Base-by-base conservation (phyloP, 2,113 vertebrate genomes). In the Rana temporaria region DNA sequence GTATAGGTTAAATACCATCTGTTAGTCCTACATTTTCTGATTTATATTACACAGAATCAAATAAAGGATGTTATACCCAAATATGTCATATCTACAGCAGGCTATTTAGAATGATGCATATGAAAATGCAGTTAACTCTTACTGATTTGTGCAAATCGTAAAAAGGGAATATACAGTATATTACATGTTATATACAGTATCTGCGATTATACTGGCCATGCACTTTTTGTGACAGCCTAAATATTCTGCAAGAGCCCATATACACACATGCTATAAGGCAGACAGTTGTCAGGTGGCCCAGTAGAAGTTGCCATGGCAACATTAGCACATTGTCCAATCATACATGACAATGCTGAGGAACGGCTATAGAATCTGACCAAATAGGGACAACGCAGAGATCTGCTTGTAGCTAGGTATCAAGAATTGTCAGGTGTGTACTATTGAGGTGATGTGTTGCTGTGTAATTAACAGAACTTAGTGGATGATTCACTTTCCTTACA, bases 1-100 rank as follows among this genome's bases (percentile, higher is more conserved):
- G 75, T 73, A 56, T 38, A 75, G 71, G 71, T 75, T 82, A 82
- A 75, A 38, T 67, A 48, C 63, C 62, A 82, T 67, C 53, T 59
- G 81, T 30, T 82, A 68, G 62, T 55, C 67, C 26, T n/a, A 32
- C 60, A 59, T 59, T 30, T 82, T 48, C n/a, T 2, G 26, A 30
- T 30, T 30, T 30, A 32, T 60, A 82, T 66, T 66, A 24, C 38
- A 65, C 19, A 38, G 60, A 38, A 66, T 19, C 26, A 55, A n/a
- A 24, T 52, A 34, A 66, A 18, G 52, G 15, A 42, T 42, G 6
- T 4, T 42, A 42, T 42, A 42, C 9, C 38, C 9, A 7, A 42
- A 42, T 42, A 2, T 42, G 9, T 42, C 2, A 42, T 42, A 42
- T 42, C 26, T 30, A 30, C 26, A 30, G 26, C 26, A 30, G 26